Percentiles rank a stretch among this genome's conserved stretches.
These are phyloP conservation scores for Callaeas wilsoni DNA, from an alignment of 2,113 vertebrate species.

Conservation along the genomic window DNA sequence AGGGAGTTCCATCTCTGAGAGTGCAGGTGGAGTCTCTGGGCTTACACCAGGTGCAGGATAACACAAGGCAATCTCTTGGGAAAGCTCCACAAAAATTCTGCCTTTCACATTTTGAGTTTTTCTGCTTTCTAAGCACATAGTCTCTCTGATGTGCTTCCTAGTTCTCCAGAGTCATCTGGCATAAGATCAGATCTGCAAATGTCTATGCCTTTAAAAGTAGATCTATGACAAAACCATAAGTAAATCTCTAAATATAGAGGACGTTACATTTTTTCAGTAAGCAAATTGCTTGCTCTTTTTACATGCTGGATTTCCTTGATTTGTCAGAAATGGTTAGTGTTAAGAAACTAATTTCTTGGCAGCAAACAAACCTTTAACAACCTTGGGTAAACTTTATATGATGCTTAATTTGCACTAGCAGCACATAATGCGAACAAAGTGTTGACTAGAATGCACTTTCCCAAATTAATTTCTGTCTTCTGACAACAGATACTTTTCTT, in stretches of 20 bases:
- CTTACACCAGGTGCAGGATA: not conserved
- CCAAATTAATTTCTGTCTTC: not conserved
- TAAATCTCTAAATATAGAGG: not conserved
- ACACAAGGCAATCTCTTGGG: not conserved
- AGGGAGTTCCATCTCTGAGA: not conserved
- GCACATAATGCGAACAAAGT: not conserved
- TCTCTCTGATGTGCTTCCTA: not conserved
- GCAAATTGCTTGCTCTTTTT: not conserved
- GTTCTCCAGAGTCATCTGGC: not conserved
- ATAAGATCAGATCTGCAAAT: not conserved
- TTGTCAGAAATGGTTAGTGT: not conserved
- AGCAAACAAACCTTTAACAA: not conserved
- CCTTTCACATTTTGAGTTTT: not conserved
- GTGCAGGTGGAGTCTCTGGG: not conserved
- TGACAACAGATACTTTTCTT: not conserved
- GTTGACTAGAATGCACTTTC: not conserved
- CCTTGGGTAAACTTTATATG: not conserved
- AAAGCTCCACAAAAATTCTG: not conserved
- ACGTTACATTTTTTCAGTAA: not conserved
- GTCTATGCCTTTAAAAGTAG: not conserved
- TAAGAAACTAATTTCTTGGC: not conserved
- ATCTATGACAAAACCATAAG: not conserved
- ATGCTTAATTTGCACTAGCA: not conserved
- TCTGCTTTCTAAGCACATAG: not conserved
- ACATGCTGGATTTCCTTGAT: not conserved